Base-by-base conservation (phyloP, 23 tunicate species). In the Ascidia mentula region DNA sequence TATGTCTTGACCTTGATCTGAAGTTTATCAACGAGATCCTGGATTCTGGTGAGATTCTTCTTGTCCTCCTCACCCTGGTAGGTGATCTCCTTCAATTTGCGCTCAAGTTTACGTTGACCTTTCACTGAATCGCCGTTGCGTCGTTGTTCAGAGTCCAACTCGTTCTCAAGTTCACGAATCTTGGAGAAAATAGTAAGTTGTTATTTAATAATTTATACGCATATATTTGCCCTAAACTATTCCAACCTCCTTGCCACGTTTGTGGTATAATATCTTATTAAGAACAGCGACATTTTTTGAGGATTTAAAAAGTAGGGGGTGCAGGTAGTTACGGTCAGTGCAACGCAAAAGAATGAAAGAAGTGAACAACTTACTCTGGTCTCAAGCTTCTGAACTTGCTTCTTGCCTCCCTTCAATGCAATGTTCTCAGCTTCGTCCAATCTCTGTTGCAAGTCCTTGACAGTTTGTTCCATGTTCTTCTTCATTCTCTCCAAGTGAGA, bases 401-500 rank as follows among this genome's bases (percentile, higher is more conserved):
- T 96, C 79, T 89, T 96, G 42, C 99, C 99, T 30, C 99, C 97
- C 61, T 92, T 92, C 31, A 92, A 85, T 26, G 97, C 97, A 83
- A 92, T 90, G 82, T 92, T 91, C 60, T 92, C 97, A 59, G 97
- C 97, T 87, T 92, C 97, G 70, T 92, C 97, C 59, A 92, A 69
- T 87, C 97, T 33, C 69, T 87, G 97, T 75, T 92, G 97, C 69
- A 92, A 91, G 80, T 92, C 97, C 77, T 92, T 92, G 17, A 92
- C 97, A 82, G 92, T 87, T 79, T 92, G 92, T 46, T 92, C 97
- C 92, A 87, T 87, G 77, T 91, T 96, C 76, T 95, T 96, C 87
- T 96, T 96, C 99, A 96, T 96, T 73, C 99, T 75, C 74, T 96
- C 99, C 77, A 96, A 80, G 81, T 96, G 99, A 77, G 95, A 78